Base-by-base conservation (phyloP, 2,797 vertebrate species). In the Peromyscus nudipes region DNA sequence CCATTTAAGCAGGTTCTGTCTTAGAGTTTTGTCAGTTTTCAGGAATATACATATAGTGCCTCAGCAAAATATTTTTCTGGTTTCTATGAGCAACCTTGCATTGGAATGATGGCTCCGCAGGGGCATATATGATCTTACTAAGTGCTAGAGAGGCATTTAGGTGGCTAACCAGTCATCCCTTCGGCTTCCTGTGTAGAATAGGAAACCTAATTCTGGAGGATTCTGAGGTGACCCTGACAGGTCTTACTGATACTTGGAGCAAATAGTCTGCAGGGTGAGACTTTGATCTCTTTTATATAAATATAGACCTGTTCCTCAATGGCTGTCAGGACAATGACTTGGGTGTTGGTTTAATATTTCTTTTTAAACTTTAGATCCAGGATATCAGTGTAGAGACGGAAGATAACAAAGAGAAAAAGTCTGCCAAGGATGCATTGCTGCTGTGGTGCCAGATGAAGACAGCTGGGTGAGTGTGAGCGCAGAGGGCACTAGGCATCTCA, bases 391-490 rank as follows among this genome's bases (percentile, higher is more conserved):
- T 99, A 79, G 99, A 99, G 98, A 99, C 99, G 0, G 99, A 99
- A 95, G 99, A 99, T 98, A 99, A 99, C 98, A 99, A 99, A 95
- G 99, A 99, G 98, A 99, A 99, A 98, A 99, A 99, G 62, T 99
- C 99, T 31, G 99, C 99, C 89, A 99, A 99, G 98, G 99, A 99
- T 76, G 99, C 99, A 5, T 98, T 99, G 98, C 99, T 99, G 86
- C 98, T 99, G 25, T 99, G 99, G 99, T 99, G 99, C 98, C 99
- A 99, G 99, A 99, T 99, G 99, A 99, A 99, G 99, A 99, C 99
- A 19, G 99, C 99, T 21, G 99, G 99, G 99, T 99, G 97, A 99
- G 99, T 96, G 46, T 85, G 97, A 97, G 91, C 94, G 91, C 94
- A 94, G 9, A 93, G 64, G 92, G 94, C 93, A 81, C 71, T 37